phyloP scores from a whole-genome alignment of 2,797 vertebrate species.

The Phrynocephalus vlangalii region DNA sequence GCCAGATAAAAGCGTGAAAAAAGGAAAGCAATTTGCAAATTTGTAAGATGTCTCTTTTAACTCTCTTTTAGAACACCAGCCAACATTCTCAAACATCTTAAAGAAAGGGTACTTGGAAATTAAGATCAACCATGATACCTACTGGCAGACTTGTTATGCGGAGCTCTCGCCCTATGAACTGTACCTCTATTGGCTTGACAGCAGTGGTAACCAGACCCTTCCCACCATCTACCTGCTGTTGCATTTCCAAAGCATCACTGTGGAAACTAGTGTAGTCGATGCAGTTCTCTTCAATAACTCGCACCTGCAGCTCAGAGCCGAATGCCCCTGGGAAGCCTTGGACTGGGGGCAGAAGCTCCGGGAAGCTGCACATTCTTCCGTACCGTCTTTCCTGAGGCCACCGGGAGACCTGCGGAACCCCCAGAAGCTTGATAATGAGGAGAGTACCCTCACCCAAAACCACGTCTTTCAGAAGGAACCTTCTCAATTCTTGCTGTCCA shows the following conservation, averaged over 20 bases:
- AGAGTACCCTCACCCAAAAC: constrained; percentile 60
- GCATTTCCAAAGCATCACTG: constrained; percentile 90
- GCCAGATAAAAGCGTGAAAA: not conserved
- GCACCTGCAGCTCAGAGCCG: constrained; percentile 88
- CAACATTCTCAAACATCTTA: constrained; percentile 85
- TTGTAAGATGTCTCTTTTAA: constrained; percentile 25
- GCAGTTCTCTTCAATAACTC: constrained; percentile 90
- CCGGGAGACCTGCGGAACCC: constrained; percentile 75
- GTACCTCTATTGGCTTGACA: constrained; percentile 89
- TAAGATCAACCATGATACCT: constrained; percentile 86
- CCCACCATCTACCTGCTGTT: constrained; percentile 87
- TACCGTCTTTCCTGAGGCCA: constrained; percentile 71
- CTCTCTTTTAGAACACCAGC: constrained; percentile 83
- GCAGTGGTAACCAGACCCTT: constrained; percentile 90
- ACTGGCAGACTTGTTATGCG: constrained; percentile 90
- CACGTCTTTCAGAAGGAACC: constrained; percentile 73
- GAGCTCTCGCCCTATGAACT: constrained; percentile 92
- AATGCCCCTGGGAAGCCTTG: constrained; percentile 90
- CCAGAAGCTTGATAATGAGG: constrained; percentile 67
- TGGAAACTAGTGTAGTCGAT: constrained; percentile 88
- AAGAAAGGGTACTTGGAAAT: constrained; percentile 93
- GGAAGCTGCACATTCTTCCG: constrained; percentile 84
- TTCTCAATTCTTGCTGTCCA: constrained; percentile 73
- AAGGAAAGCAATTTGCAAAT: not conserved
- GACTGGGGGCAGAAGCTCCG: constrained; percentile 93